Base-by-base conservation (phyloP, 1,140 invertebrate species). In the Tetramorium simillimum region DNA sequence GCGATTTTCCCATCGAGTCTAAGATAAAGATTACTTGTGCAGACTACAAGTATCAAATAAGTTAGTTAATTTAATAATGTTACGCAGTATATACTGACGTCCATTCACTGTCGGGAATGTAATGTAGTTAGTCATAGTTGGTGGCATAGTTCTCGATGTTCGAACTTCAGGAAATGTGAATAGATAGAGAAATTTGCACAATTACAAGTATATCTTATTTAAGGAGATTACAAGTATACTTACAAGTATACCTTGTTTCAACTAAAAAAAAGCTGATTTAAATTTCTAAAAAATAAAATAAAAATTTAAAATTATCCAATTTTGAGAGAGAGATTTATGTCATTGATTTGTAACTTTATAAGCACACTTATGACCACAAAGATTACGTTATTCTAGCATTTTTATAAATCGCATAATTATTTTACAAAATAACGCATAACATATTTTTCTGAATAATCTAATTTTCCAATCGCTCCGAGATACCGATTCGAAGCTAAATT, bases 51-150 rank as follows among this genome's bases (percentile, higher is more conserved):
- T 46, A 69, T 3, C 49, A 5, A 3, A 24, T n/a, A 43, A 53
- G 69, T 24, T 80, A 37, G 14, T 80, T 18, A 40, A 80, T 67
- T 77, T 28, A 67, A 67, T 67, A 53, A 21, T 51, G 18, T 37
- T 40, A 40, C 33, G 7, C 7, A 16, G 28, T 37, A 10, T 16
- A 43, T 24, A 24, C 18, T 40, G 40, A 73, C 51, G 40, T 40
- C 33, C 40, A 33, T 33, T 58, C 40, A 58, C 40, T 67, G 51
- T 40, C 10, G n/a, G 53, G n/a, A 67, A 16, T 65, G 46, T 37
- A 12, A 37, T 14, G 10, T 67, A 67, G n/a, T 18, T 65, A 65
- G 18, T 33, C 60, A 24, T 65, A 65, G 18, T 33, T 46, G 18
- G 14, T 21, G 28, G 4, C 14, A 33, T 43, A 46, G 16, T 33